These are phyloP conservation scores for Tachyglossus aculeatus DNA, from an alignment of 2,797 vertebrate species.

Conservation along the genomic window DNA sequence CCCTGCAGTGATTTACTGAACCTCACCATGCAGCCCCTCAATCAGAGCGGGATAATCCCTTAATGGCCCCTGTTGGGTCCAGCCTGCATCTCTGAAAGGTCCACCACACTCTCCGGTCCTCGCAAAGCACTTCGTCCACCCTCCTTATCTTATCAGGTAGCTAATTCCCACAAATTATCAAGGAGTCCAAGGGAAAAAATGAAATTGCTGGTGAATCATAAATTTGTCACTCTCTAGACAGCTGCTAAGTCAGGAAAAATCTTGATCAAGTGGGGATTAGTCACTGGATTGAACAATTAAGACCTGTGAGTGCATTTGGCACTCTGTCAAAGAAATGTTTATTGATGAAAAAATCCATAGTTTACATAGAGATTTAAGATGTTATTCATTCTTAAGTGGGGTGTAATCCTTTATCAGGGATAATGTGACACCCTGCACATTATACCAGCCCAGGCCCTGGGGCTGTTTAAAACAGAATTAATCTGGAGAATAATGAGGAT, in stretches of 20 bases:
- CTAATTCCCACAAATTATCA: conserved; percentile 80
- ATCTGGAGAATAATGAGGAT: conserved; percentile 27
- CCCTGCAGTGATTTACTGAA: conserved; percentile 75
- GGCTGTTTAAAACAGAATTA: conserved; percentile 45
- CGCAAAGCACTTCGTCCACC: conserved; percentile 2
- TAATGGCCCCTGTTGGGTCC: conserved; percentile 78
- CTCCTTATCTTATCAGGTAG: conserved; percentile 78
- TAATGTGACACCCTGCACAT: conserved; percentile 51
- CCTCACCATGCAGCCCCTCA: conserved; percentile 55
- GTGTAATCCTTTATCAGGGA: conserved; percentile 55
- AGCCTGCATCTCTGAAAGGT: conserved; percentile 63
- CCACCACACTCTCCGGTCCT: conserved; percentile 58
- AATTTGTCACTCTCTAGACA: conserved; percentile 75
- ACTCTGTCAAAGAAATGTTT: conserved; percentile 58
- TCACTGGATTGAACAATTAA: conserved; percentile 67
- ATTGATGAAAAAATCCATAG: conserved; percentile 65
- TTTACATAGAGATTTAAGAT: conserved; percentile 63
- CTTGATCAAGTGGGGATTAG: conserved; percentile 72
- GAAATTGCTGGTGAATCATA: conserved; percentile 75
- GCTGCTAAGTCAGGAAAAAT: conserved; percentile 71
- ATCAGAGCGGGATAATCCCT: conserved; percentile 76
- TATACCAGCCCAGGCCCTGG: conserved; percentile 36
- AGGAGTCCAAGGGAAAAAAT: conserved; percentile 60
- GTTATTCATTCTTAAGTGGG: conserved; percentile 65
- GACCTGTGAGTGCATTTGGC: conserved; percentile 52